Base-by-base conservation (phyloP, 2,113 vertebrate species). In the Alectura lathami region DNA sequence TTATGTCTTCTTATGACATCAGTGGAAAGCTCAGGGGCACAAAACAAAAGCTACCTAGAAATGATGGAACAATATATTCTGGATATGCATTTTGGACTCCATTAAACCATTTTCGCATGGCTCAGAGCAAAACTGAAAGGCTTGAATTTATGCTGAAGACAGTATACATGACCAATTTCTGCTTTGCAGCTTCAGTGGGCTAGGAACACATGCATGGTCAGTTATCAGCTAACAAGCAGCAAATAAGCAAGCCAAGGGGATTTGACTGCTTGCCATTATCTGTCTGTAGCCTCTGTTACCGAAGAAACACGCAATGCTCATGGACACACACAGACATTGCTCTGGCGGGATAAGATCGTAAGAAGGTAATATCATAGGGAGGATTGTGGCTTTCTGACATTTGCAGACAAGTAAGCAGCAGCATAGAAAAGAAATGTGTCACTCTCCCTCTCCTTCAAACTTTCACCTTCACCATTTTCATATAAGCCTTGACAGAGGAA, bases 321-420 rank as follows among this genome's bases (percentile, higher is more conserved):
- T 0, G 12, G 53, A 36, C 42, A 29, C 51, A 53, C 38, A 32
- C 2, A 87, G 51, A 42, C 48, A 23, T 1, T 18, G 24, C 66
- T 72, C 62, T 47, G 69, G 2, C 0, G 0, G 64, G 69, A 9
- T 42, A 75, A 59, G n/a, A 50, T 17, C 23, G 1, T 10, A 32
- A 70, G 18, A 66, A 40, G 11, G 13, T 2, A 26, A 16, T n/a
- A 40, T 40, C 42, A 24, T 2, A 32, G 22, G 48, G 7, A 85
- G 10, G 11, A 42, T 3, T 47, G 13, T 8, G 67, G 36, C 64
- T 56, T 34, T 50, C 69, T 63, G 73, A 63, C 42, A n/a, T 26
- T 45, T 8, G 0, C 34, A 51, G 32, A 24, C 23, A 51, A 74
- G 38, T 5, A 63, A 57, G 24, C 8, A 80, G 47, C 59, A 79